Base-by-base conservation (phyloP, 2,888 invertebrate species). In the Synanthedon andrenaeformis region DNA sequence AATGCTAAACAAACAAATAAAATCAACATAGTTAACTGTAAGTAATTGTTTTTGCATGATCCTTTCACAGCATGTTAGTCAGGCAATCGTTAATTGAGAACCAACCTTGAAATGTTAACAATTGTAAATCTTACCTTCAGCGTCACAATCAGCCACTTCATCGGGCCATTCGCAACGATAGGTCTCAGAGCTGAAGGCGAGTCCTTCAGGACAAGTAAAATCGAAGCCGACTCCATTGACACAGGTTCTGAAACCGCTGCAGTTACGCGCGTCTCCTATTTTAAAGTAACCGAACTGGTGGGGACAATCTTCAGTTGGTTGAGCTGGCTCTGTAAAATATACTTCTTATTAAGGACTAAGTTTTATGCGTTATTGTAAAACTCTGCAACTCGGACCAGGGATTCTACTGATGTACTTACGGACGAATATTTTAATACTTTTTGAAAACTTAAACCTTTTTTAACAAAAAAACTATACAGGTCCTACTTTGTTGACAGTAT, bases 91-190 rank as follows among this genome's bases (percentile, higher is more conserved):
- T 13, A 14, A 45, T 45, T 45, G n/a, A n/a, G 13, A 45, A 45
- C 14, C 4, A 8, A 35, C 35, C n/a, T 14, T 45, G 11, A 45
- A 45, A 3, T 45, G 14, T 45, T 35, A 28, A 8, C 35, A 35
- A 35, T 35, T 35, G 35, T 35, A 35, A 35, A 14, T 45, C 14
- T 61, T 77, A 93, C 94, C 91, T 90, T 94, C 95, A 52, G 93
- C 92, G 70, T 96, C 92, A 65, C 95, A 96, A 55, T 92, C 92
- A 3, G 90, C 75, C 0, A 95, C 95, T 75, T 93, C 90, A 81
- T 96, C 96, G 3, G 96, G 94, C 95, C 95, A 96, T 58, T 96
- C 95, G 73, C 96, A 96, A 53, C 92, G 90, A 70, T 94, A 94
- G 10, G 88, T 89, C 11, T 89, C 90, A 1, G 90, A 85, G 73